phyloP scores from a whole-genome alignment of 2,888 invertebrate genomes.

The Meghimatium bilineatum region DNA sequence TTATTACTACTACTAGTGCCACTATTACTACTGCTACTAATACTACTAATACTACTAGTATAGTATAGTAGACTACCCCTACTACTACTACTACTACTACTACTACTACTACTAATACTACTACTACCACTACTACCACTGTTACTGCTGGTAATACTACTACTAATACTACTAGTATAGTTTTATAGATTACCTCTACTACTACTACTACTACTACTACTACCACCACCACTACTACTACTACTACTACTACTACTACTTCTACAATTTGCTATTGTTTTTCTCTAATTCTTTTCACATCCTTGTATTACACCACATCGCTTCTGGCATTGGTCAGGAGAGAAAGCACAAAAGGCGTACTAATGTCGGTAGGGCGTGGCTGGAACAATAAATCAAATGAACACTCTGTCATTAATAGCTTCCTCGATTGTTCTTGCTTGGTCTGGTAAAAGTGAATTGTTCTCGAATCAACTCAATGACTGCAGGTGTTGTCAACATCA shows the following conservation, averaged over 20 bases:
- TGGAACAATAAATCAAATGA: too few relatives aligned
- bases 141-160: slow-evolving; percentile 1
- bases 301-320: too few relatives aligned
- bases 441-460: too few relatives aligned
- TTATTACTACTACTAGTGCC: slow-evolving; percentile 3
- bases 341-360: not conserved
- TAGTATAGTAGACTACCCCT: not conserved
- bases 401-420: too few relatives aligned
- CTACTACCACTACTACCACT: not conserved
- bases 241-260: not conserved
- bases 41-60: not conserved
- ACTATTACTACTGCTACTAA: slow-evolving; percentile 1
- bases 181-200: not conserved
- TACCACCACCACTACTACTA: slow-evolving; percentile 5
- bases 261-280: too few relatives aligned
- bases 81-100: not conserved
- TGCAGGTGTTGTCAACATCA: too few relatives aligned
- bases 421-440: too few relatives aligned
- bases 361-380: too few relatives aligned
- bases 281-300: too few relatives aligned
- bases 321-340: too few relatives aligned
- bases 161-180: not conserved
- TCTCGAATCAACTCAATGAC: too few relatives aligned
- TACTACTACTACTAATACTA: not conserved
- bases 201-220: not conserved